phyloP scores from a whole-genome alignment of 2,797 vertebrate species.

The Falco peregrinus region DNA sequence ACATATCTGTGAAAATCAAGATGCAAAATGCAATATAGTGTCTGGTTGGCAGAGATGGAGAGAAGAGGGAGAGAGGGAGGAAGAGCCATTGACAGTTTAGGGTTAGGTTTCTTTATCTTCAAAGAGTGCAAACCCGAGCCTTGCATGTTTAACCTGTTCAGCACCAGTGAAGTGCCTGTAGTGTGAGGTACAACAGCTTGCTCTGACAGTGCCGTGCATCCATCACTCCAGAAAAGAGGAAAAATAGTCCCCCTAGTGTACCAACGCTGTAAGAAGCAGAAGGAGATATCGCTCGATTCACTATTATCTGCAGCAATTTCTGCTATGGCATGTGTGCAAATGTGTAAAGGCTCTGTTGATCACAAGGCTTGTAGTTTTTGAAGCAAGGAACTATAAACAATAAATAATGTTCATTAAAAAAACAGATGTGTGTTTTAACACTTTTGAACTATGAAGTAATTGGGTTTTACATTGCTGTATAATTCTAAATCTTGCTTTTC shows the following conservation, averaged over 20 bases:
- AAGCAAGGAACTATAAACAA: not conserved
- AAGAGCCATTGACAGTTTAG: slow-evolving; percentile 3
- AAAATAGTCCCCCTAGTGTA: slow-evolving; percentile 61
- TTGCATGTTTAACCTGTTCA: slow-evolving; percentile 1
- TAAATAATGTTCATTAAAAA: not conserved
- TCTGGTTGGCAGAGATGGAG: not conserved
- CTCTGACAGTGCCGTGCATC: not conserved
- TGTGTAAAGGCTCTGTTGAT: not conserved
- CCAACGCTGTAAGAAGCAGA: slow-evolving; percentile 24
- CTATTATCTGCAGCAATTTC: not conserved
- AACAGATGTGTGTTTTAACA: not conserved
- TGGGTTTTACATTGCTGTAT: not conserved
- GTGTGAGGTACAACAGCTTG: not conserved
- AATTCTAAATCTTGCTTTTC: not conserved
- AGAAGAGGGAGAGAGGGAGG: not conserved
- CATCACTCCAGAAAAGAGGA: slow-evolving; percentile 48
- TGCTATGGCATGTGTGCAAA: not conserved
- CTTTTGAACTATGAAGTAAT: not conserved
- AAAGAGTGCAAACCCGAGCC: not conserved
- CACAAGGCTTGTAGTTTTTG: not conserved
- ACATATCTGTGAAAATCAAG: not conserved
- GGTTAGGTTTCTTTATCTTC: slow-evolving; percentile 28
- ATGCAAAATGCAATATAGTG: not conserved
- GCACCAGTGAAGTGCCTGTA: not conserved
- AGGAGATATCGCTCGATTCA: not conserved